These are phyloP conservation scores for Ursus arctos DNA, from an alignment of 2,113 vertebrate genomes.

Conservation along the genomic window DNA sequence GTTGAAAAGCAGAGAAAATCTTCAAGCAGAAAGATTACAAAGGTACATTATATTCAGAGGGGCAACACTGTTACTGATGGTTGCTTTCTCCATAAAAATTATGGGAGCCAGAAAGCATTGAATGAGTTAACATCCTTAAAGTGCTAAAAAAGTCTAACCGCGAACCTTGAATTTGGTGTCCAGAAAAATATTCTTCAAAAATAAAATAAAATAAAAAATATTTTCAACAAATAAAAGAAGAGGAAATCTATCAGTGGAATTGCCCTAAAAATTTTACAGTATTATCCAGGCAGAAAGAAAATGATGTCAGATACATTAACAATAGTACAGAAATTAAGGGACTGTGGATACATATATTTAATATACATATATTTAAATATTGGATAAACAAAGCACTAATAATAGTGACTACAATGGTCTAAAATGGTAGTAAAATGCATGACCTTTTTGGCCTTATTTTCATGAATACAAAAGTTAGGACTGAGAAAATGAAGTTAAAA, in stretches of 20 bases:
- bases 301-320: neutral
- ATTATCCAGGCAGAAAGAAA: neutral
- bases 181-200: neutral
- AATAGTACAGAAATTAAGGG: neutral
- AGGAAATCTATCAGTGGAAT: neutral
- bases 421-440: neutral
- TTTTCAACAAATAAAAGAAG: neutral
- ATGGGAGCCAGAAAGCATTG: slow-evolving; percentile 31
- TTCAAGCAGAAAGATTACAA: neutral
- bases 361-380: neutral
- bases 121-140: slow-evolving; percentile 47
- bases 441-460: neutral
- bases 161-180: slow-evolving; percentile 10
- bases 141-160: slow-evolving; percentile 10
- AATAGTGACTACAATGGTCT: neutral
- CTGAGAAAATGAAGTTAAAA: neutral
- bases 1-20: neutral
- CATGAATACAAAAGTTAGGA: neutral
- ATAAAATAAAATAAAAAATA: neutral
- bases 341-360: neutral
- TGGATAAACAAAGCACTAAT: neutral
- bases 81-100: slow-evolving; percentile 43
- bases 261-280: neutral
- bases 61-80: neutral
- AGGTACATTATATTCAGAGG: neutral